Percentiles rank a stretch among this genome's conserved stretches.
These are phyloP conservation scores for Wasmannia auropunctata DNA, from an alignment of 1,140 invertebrate species.

Conservation along the genomic window DNA sequence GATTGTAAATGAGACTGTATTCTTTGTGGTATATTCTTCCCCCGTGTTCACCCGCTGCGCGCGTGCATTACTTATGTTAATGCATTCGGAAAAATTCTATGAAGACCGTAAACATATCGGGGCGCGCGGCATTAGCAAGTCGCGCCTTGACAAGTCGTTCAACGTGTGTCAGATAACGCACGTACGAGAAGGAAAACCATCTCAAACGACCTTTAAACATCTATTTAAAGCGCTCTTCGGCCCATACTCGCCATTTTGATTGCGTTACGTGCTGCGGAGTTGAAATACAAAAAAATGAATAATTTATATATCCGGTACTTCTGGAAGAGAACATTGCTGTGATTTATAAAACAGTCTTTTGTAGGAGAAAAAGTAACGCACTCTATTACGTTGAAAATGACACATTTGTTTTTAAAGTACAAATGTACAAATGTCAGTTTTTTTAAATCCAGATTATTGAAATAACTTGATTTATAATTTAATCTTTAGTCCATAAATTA, in stretches of 20 bases:
- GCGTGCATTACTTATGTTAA: conserved; percentile 16
- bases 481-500: not conserved
- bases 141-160: conserved; percentile 17
- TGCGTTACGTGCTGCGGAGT: not conserved
- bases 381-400: not conserved
- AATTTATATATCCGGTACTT: not conserved
- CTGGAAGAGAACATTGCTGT: not conserved
- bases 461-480: not conserved
- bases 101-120: not conserved
- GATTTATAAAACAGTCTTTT: not conserved
- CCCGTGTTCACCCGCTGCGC: not conserved
- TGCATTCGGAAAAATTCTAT: conserved; percentile 29
- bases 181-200: conserved; percentile 24
- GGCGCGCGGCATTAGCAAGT: not conserved
- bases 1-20: conserved; percentile 5
- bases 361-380: not conserved
- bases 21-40: not conserved
- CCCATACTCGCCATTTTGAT: conserved; percentile 1
- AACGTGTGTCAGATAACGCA: conserved; percentile 29
- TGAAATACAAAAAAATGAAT: conserved; percentile 20
- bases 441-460: not conserved
- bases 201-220: conserved; percentile 19
- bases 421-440: not conserved
- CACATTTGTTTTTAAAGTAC: not conserved
- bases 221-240: conserved; percentile 23